Base-by-base conservation (phyloP, 2,113 vertebrate genomes). In the Xenus cinereus region DNA sequence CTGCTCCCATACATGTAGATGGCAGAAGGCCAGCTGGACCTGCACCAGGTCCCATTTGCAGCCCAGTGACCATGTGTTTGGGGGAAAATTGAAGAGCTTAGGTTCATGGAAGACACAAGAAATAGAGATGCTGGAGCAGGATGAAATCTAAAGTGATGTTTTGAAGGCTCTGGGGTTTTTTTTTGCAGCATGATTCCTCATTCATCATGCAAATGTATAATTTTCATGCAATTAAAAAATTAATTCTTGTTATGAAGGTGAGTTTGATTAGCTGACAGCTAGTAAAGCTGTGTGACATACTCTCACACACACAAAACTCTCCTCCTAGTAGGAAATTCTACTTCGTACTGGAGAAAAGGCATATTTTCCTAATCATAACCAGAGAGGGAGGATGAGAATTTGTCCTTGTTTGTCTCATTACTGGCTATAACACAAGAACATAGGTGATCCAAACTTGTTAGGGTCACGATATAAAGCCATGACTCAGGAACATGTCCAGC, bases 1-100 rank as follows among this genome's bases (percentile, higher is more conserved):
- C 95, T 95, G 45, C 80, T 95, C 48, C 86, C 66, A 41, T 79
- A 73, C 74, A 88, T 83, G 54, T 10, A 45, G 69, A 24, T 94
- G 91, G 90, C 84, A 93, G 53, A 26, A n/a, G 23, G 88, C 92
- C 90, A 97, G 77, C 90, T 94, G 86, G 84, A 97, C 57, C 73
- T 62, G 69, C 28, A 91, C 71, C 94, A 95, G 71, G 28, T 81
- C 53, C 73, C 77, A 35, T 62, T 79, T 91, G 80, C 50, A 92
- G 73, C 45, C 53, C 80, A 54, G 33, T 78, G 66, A 73, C 57
- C 57, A 10, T 10, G 41, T 66, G 74, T 87, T 30, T 84, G 45
- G 45, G 66, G 69, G 41, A 37, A 95, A 93, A 89, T 1, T 41
- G 23, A 45, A 74, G 39, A 89, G 13, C 69, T 89, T 84, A 59